phyloP scores from a whole-genome alignment of 2,797 vertebrate genomes.

The Threskiornis aethiopicus region DNA sequence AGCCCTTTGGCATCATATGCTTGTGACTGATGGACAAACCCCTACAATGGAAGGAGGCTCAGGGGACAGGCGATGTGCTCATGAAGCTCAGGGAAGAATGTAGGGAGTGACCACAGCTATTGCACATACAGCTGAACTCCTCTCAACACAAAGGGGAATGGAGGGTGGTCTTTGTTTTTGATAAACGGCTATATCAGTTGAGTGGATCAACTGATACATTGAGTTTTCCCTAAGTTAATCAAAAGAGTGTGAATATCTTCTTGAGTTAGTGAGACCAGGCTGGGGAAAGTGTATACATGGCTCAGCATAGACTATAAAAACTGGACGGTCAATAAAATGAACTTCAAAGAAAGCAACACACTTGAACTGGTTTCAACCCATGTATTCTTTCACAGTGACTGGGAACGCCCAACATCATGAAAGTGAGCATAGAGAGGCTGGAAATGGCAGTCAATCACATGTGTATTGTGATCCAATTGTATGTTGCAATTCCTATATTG shows the following conservation, averaged over 20 bases:
- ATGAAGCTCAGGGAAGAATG: neutral
- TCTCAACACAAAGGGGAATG: neutral
- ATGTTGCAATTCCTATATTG: neutral
- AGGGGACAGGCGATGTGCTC: neutral
- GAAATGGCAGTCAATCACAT: neutral
- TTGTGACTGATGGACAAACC: neutral
- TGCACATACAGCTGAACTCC: neutral
- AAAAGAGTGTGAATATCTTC: neutral
- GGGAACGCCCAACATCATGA: neutral
- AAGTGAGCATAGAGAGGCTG: neutral
- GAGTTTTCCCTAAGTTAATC: neutral
- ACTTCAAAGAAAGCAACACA: neutral
- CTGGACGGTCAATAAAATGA: neutral
- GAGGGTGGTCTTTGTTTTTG: neutral
- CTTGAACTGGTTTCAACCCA: neutral
- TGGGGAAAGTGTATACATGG: neutral
- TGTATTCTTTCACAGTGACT: neutral
- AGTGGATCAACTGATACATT: neutral
- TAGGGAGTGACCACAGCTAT: neutral
- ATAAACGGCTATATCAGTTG: neutral
- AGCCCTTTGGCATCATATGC: neutral
- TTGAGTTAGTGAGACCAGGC: neutral
- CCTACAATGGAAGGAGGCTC: neutral
- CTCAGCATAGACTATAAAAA: neutral
- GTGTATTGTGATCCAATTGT: neutral